Conservation (phyloP, 2,888 invertebrate species). For the Nymphalis urticae region DNA sequence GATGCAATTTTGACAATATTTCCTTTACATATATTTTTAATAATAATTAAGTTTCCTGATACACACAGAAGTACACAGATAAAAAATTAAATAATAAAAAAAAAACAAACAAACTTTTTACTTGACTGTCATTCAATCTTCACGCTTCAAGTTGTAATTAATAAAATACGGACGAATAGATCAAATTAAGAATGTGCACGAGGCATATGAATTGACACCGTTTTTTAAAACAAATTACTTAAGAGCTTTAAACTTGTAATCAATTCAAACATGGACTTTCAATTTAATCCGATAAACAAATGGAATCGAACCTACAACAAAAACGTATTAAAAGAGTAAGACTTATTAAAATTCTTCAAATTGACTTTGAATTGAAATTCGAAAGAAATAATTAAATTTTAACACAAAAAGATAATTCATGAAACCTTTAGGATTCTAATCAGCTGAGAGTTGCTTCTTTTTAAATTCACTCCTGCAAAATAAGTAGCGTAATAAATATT, state of each 20-base stretch:
- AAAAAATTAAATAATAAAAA: no score
- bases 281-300: background rate
- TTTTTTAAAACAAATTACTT: no score
- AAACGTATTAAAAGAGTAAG: background rate
- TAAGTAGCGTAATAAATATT: constrained; percentile 80
- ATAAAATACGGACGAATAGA: no score
- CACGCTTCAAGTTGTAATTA: no score
- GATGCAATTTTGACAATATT: constrained; percentile 21
- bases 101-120: no score
- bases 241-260: no score
- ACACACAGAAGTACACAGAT: no score
- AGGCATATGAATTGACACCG: no score
- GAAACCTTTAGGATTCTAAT: constrained; percentile 35
- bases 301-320: background rate
- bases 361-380: constrained; percentile 1
- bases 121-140: no score
- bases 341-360: constrained; percentile 26
- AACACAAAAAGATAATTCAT: constrained; percentile 25
- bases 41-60: background rate
- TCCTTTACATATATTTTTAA: constrained; percentile 31
- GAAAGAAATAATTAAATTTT: constrained; percentile 10
- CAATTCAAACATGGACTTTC: no score
- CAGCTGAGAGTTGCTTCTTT: constrained; percentile 31
- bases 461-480: constrained; percentile 64
- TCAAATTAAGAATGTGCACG: no score